phyloP scores from a whole-genome alignment of 2,888 invertebrate genomes.

The Amiota minor region DNA sequence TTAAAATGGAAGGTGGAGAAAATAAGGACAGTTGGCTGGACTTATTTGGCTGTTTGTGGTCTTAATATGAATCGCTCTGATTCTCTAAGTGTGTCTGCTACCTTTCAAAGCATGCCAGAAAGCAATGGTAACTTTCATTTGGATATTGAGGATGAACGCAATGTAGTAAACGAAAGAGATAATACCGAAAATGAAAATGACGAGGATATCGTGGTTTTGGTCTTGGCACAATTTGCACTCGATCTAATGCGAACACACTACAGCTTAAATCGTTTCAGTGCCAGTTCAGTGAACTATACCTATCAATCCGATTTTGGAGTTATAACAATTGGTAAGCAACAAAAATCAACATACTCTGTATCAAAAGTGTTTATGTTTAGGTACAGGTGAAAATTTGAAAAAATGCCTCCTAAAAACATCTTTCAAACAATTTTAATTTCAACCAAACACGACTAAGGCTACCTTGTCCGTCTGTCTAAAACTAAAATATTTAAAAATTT shows the following conservation, averaged over 20 bases:
- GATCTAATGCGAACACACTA: constrained; percentile 81
- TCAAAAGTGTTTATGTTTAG: no score
- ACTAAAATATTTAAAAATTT: no score
- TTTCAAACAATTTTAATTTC: no score
- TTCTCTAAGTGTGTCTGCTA: background rate
- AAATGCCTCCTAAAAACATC: no score
- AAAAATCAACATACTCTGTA: no score
- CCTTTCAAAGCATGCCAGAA: background rate
- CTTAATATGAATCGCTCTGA: constrained; percentile 69
- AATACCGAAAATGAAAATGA: background rate
- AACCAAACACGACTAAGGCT: no score
- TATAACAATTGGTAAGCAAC: no score
- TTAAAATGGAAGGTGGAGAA: constrained; percentile 84
- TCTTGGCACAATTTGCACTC: constrained; percentile 82
- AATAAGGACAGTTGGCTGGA: constrained; percentile 96
- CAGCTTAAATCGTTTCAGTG: background rate
- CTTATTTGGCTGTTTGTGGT: constrained; percentile 98
- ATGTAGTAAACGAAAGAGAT: background rate
- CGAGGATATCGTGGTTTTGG: constrained; percentile 74
- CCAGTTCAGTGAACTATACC: no score
- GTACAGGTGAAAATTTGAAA: no score
- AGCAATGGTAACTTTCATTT: background rate
- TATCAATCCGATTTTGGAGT: no score
- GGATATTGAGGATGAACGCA: background rate
- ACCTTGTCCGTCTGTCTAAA: no score